These are phyloP conservation scores for Lissonota sp. DNA, from an alignment of 2,888 invertebrate genomes.

Conservation along the genomic window DNA sequence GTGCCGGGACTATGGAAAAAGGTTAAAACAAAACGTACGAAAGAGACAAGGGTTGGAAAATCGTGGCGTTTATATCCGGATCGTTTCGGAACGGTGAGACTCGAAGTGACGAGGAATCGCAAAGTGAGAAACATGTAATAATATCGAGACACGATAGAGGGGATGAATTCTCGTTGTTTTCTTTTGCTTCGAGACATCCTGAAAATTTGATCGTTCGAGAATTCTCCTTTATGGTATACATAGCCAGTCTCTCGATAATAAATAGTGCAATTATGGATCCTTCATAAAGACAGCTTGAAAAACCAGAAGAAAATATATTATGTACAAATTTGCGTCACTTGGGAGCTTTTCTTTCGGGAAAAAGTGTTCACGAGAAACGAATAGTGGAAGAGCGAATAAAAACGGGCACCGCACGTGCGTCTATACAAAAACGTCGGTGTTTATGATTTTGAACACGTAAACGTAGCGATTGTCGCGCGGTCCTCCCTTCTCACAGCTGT, in stretches of 20 bases:
- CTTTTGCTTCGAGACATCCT: too few relatives aligned
- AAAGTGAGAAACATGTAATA: constrained; percentile 11
- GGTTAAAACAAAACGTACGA: constrained; percentile 22
- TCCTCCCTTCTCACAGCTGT: background rate
- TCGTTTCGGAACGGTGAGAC: constrained; percentile 4
- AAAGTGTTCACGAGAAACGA: constrained; percentile 3
- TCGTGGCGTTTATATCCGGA: background rate
- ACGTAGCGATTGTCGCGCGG: too few relatives aligned
- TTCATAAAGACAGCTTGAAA: too few relatives aligned
- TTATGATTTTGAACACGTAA: constrained; percentile 82
- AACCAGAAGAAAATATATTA: too few relatives aligned
- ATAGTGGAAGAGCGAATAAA: constrained; percentile 62
- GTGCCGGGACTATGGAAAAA: constrained; percentile 63
- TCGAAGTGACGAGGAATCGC: background rate
- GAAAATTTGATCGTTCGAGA: too few relatives aligned
- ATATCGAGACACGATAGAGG: constrained; percentile 4
- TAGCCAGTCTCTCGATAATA: too few relatives aligned
- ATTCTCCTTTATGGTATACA: too few relatives aligned
- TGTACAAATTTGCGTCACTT: too few relatives aligned
- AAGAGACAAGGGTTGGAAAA: constrained; percentile 19
- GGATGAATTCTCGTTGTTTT: background rate
- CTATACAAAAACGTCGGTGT: constrained; percentile 74
- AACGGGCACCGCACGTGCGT: constrained; percentile 76
- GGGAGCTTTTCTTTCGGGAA: background rate
- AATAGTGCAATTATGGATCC: too few relatives aligned